Evolutionary conservation across 53 echinoderm and acorn worm species (phyloP), one percentile per base, ranked within the genome.

Genomic region (Echinarachnius parma): DNA sequence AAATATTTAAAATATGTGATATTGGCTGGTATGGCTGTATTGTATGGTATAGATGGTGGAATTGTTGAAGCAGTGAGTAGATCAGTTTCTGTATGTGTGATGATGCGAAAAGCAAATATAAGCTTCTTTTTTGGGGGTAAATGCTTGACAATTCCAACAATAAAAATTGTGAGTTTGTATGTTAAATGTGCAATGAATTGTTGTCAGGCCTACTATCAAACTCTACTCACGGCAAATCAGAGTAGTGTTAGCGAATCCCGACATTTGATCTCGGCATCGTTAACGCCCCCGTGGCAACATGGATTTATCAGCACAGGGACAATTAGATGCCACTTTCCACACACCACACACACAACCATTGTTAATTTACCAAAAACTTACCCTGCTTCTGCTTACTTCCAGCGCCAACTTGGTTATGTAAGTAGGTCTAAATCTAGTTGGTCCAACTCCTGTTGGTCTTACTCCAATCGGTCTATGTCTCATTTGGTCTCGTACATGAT

Each of bases 201-300:
- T 89, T 58, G 81, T 59, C 78, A 77, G 89, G 81, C 69, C 89
- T 89, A 89, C 90, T 89, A 89, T 89, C 90, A 82, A 89, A 89
- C 90, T 60, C 90, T 79, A 81, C 85, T 65, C 85, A 89, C 39
- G 13, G 81, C 35, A 25, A 13, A 46, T 28, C 19, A 8, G 39
- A 48, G 85, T 85, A 76, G 90, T 82, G 85, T 82, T 82, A 85
- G 85, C 85, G 85, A 89, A 82, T 77, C 85, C 85, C 59, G 82
- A 74, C 90, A 50, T 85, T 85, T 34, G n/a, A n/a, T 61, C 82
- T 20, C 85, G 16, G 90, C 90, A 85, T 52, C 78, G 61, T 49
- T 64, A 32, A 31, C 59, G 78, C 70, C 21, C 68, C 78, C 90
- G 82, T 58, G 66, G 45, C 69, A 49, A 78, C 82, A 89, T 67